phyloP scores from a whole-genome alignment of 1,140 invertebrate genomes.

The Whitmania pigra region DNA sequence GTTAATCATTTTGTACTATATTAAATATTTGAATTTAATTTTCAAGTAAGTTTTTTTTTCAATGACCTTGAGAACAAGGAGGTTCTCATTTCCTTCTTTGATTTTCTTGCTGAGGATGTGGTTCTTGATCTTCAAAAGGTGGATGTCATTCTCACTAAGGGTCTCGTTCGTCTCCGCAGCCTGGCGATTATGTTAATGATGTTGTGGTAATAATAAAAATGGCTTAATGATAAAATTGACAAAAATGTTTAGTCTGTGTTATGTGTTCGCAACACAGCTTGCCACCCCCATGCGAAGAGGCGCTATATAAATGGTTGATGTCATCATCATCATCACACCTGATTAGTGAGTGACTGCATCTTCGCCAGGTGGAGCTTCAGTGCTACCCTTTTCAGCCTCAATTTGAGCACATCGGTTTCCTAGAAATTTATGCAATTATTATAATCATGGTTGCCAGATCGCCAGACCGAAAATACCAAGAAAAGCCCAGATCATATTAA shows the following conservation, averaged over 20 bases:
- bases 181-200: background rate
- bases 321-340: background rate
- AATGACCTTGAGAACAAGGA: background rate
- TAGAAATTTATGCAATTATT: background rate
- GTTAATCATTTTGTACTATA: too few species aligned
- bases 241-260: too few species aligned
- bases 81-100: background rate
- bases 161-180: background rate
- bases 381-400: constrained; percentile 5
- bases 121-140: constrained; percentile 7
- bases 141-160: constrained; percentile 5
- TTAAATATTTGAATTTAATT: too few species aligned
- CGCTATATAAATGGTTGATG: too few species aligned
- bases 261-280: too few species aligned
- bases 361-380: constrained; percentile 8
- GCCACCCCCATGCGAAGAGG: too few species aligned
- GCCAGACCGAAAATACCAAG: too few species aligned
- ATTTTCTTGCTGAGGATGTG: constrained; percentile 2
- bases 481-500: too few species aligned
- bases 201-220: too few species aligned
- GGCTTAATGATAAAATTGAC: too few species aligned
- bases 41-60: too few species aligned
- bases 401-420: background rate
- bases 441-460: too few species aligned
- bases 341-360: constrained; percentile 10